A percentile compares a stretch with the other conserved stretches of the same genome.
These are phyloP conservation scores for Rhogogaster chlorosoma DNA, from an alignment of 2,888 invertebrate genomes.

Conservation along the genomic window DNA sequence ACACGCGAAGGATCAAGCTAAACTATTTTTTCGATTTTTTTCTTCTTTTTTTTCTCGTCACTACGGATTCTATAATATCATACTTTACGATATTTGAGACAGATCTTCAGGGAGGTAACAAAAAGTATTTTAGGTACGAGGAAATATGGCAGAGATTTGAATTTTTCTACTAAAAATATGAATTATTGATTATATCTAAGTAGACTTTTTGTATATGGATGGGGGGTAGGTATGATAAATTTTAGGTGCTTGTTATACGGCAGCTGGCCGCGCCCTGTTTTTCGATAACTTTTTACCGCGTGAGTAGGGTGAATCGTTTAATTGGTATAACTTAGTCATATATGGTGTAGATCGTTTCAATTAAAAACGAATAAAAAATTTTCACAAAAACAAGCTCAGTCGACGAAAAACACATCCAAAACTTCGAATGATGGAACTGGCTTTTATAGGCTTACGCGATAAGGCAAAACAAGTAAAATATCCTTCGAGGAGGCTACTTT, in stretches of 20 bases:
- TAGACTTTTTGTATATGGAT: background rate
- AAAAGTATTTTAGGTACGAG: background rate
- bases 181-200: background rate
- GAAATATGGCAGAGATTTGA: background rate
- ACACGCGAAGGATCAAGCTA: background rate
- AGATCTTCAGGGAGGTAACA: background rate
- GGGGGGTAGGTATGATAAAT: background rate
- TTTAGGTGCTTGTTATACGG: background rate
- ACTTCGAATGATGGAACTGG: background rate
- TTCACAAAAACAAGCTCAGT: background rate
- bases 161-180: background rate
- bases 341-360: slow-evolving; percentile 3
- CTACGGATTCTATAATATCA: background rate
- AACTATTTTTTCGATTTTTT: background rate
- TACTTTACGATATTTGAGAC: background rate
- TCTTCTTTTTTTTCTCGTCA: background rate
- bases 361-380: slow-evolving; percentile 1
- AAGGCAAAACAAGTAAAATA: background rate
- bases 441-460: slow-evolving; percentile 8
- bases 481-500: background rate
- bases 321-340: slow-evolving; percentile 27
- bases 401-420: background rate
- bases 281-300: background rate
- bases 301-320: slow-evolving; percentile 9
- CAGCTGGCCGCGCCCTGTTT: background rate